Evolutionary conservation across 1,140 invertebrate species (phyloP), one percentile per base, ranked within the genome.

Genomic region (Sitobion miscanthi): DNA sequence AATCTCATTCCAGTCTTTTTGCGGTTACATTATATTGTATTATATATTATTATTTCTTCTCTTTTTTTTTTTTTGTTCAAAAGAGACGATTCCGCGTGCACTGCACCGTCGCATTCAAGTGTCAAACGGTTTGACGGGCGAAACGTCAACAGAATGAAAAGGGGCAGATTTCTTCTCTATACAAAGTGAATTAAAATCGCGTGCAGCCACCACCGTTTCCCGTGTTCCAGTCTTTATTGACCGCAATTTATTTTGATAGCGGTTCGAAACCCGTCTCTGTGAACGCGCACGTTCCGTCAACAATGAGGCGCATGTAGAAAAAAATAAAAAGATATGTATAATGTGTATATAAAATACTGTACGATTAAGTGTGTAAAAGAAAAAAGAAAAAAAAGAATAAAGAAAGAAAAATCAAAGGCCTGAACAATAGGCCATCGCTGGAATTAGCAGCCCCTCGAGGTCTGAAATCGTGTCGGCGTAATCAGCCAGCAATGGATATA

Each of bases 61-160:
- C 17, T 30, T n/a, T n/a, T 11, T n/a, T 69, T 62, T 69, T 49
- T 87, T 38, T 62, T 38, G 45, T 88, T 42, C 54, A 90, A 90
- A 90, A 62, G 89, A 90, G 54, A 90, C 57, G 89, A 69, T 90
- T 90, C 54, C 25, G 54, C 54, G 54, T 69, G 57, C 89, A 30
- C 35, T n/a, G 47, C 52, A 25, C 49, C 45, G 86, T 30, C 45
- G 69, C 90, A 91, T 77, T 91, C 62, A 91, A 83, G 77, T 91
- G 90, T 82, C 90, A 83, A 91, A 91, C 45, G 90, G 82, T 93
- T 93, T 93, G 91, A 93, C 91, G 91, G 82, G 82, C 49, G 49
- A 93, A 93, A 93, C 91, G 91, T 93, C 91, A 93, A 93, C 91
- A 93, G 91, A 93, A 93, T 93, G 91, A 93, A 93, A 93, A 93